These are phyloP conservation scores for Cepaea hortensis DNA, from an alignment of 2,888 invertebrate genomes.

Conservation along the genomic window DNA sequence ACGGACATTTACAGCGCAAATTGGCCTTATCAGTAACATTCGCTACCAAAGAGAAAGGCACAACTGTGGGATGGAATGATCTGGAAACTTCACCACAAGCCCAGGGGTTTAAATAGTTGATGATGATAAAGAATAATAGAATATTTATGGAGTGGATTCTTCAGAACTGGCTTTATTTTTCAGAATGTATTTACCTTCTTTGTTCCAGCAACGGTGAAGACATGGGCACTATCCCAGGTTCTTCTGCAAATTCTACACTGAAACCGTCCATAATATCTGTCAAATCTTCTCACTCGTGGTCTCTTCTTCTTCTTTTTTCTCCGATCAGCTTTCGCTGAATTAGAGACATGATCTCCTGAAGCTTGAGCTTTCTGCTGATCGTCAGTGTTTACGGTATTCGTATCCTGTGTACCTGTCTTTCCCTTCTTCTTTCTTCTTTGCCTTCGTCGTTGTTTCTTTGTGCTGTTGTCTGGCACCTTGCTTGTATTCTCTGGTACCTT, in stretches of 20 bases:
- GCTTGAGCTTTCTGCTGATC: neutral
- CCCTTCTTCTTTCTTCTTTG: neutral
- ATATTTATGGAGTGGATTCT: too few relatives aligned
- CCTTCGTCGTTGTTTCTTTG: neutral
- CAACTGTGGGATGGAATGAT: too few relatives aligned
- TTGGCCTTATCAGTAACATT: too few relatives aligned
- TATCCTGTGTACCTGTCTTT: neutral
- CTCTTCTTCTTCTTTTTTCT: neutral
- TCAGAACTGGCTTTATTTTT: too few relatives aligned
- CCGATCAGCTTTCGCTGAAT: neutral
- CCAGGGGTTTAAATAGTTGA: too few relatives aligned
- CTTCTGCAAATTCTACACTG: constrained; percentile 5
- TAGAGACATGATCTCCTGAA: neutral
- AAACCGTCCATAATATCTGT: constrained; percentile 33
- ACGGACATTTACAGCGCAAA: too few relatives aligned
- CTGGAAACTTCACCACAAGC: too few relatives aligned
- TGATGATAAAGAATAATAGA: too few relatives aligned
- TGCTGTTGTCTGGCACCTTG: neutral
- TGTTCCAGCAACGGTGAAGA: constrained; percentile 25
- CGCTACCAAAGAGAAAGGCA: too few relatives aligned
- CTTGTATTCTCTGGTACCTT: neutral
- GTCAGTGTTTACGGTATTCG: neutral
- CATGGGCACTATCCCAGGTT: constrained; percentile 35
- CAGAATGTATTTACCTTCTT: constrained; percentile 24
- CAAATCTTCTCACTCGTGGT: neutral